These are phyloP conservation scores for Siniperca chuatsi DNA, from an alignment of 2,113 vertebrate species.

Conservation along the genomic window DNA sequence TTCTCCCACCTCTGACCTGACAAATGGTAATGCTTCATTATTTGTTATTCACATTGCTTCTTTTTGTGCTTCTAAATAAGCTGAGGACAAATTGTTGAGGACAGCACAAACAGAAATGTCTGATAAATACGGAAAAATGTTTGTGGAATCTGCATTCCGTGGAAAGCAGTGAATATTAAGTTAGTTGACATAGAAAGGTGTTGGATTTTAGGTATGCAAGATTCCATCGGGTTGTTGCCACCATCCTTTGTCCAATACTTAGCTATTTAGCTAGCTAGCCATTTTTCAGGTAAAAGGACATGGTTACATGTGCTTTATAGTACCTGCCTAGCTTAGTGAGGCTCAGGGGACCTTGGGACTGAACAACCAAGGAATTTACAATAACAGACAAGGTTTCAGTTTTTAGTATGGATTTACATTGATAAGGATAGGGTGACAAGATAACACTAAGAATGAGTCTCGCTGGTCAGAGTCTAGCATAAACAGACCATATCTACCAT, in stretches of 20 bases:
- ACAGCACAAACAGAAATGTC: constrained; percentile 24
- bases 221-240: neutral
- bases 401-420: constrained; percentile 6
- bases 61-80: constrained; percentile 32
- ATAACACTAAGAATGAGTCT: neutral
- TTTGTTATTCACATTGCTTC: constrained; percentile 46
- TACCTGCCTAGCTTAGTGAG: neutral
- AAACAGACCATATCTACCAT: neutral
- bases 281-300: neutral
- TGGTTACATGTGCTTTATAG: neutral
- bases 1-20: constrained; percentile 36
- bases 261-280: neutral
- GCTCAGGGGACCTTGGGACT: neutral
- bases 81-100: constrained; percentile 41
- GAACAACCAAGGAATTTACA: constrained; percentile 17
- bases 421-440: neutral
- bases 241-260: constrained; percentile 9
- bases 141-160: neutral
- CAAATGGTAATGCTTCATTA: constrained; percentile 37
- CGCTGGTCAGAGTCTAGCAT: neutral
- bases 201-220: neutral
- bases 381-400: constrained; percentile 13
- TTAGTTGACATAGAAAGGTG: neutral
- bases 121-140: neutral
- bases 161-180: constrained; percentile 24